These are phyloP conservation scores for Pedetes capensis DNA, from an alignment of 2,113 vertebrate species.

Conservation along the genomic window DNA sequence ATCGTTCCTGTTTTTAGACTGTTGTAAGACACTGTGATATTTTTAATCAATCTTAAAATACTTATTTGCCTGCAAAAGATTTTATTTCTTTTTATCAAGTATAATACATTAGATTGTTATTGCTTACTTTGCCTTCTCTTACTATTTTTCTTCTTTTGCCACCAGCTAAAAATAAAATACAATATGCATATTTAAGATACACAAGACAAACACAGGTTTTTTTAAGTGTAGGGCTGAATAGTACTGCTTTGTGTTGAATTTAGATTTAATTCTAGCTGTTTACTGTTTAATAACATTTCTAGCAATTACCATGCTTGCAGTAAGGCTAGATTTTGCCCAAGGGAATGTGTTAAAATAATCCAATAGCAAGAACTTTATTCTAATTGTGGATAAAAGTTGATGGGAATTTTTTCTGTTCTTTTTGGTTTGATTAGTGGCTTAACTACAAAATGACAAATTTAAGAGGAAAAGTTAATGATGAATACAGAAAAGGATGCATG, in stretches of 20 bases:
- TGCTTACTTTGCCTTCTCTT: neutral
- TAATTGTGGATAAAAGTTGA: constrained; percentile 41
- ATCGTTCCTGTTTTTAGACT: neutral
- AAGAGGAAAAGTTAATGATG: neutral
- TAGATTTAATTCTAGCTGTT: constrained; percentile 48
- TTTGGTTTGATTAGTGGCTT: neutral
- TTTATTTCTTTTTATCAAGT: neutral
- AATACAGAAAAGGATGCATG: neutral
- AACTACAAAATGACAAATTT: constrained; percentile 36
- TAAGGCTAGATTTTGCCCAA: constrained; percentile 12
- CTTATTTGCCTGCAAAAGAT: neutral
- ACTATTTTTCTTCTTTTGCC: neutral
- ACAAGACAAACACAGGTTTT: neutral
- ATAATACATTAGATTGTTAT: neutral
- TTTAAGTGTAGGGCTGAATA: neutral
- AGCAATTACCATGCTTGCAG: constrained; percentile 8
- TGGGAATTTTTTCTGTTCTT: neutral
- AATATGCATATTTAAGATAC: neutral
- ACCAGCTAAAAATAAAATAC: neutral
- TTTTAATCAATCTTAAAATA: constrained; percentile 18
- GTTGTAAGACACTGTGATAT: neutral
- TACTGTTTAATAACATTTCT: constrained; percentile 32
- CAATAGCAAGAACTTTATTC: constrained; percentile 13
- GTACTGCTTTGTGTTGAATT: constrained; percentile 37
- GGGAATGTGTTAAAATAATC: constrained; percentile 19